Evolutionary conservation across 2,113 vertebrate species (phyloP).

Genomic region (Poeciliopsis prolifica): DNA sequence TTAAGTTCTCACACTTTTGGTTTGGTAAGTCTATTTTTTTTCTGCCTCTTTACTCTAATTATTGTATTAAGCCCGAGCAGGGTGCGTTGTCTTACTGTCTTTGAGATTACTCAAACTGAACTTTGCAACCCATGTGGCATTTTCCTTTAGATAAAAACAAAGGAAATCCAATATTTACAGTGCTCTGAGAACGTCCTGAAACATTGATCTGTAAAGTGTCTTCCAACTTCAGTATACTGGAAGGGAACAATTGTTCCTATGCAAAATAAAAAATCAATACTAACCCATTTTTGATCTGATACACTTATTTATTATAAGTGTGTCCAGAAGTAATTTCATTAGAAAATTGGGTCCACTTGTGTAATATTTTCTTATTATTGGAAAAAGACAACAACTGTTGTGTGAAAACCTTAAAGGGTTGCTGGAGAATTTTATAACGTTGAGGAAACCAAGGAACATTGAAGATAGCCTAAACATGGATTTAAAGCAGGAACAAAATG

Average conservation of each 20-base stretch:
- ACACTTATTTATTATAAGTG: neutral
- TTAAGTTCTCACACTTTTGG: neutral
- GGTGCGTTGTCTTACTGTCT: constrained; percentile 9
- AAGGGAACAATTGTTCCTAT: neutral
- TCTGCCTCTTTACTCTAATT: neutral
- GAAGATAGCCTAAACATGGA: neutral
- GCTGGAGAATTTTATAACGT: neutral
- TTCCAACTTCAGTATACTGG: neutral
- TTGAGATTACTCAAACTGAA: constrained; percentile 40
- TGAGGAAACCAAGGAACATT: neutral
- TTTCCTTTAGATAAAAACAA: constrained; percentile 38
- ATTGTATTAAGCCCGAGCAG: neutral
- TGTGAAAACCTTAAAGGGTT: neutral
- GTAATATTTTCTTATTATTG: neutral
- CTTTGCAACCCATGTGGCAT: constrained; percentile 48
- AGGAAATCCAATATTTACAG: constrained; percentile 32
- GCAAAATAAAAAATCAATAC: no score
- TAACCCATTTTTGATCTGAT: neutral
- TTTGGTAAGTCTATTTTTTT: neutral
- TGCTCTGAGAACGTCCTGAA: neutral
- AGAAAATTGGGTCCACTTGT: neutral
- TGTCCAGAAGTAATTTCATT: neutral
- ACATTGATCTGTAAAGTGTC: constrained; percentile 2
- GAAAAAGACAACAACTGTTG: neutral
- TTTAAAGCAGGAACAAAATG: neutral